phyloP scores from a whole-genome alignment of 2,797 vertebrate species.

The Tangara arthus region DNA sequence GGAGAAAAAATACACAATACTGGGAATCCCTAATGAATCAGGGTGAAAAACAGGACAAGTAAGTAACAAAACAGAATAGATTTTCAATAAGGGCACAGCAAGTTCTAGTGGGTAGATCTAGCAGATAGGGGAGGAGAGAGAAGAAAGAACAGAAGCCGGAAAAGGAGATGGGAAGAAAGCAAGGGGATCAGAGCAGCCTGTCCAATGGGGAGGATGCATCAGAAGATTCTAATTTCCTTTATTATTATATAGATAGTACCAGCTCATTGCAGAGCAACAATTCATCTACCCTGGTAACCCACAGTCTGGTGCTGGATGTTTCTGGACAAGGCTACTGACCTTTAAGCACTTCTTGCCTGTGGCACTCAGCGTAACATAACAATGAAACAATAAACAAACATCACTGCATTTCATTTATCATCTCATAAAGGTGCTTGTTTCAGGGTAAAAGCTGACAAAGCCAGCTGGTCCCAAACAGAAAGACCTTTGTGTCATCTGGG shows the following conservation, averaged over 20 bases:
- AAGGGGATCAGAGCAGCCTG: background rate
- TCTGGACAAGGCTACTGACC: constrained; percentile 6
- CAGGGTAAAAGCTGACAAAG: background rate
- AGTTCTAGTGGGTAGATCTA: constrained; percentile 16
- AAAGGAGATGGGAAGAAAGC: background rate
- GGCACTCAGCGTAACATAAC: background rate
- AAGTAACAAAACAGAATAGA: constrained; percentile 26
- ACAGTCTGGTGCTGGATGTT: background rate
- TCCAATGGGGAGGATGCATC: background rate
- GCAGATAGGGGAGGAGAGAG: background rate
- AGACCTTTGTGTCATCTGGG: background rate
- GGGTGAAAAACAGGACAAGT: constrained; percentile 26
- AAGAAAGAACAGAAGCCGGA: background rate
- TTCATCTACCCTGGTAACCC: background rate
- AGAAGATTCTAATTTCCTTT: constrained; percentile 24
- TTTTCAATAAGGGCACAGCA: constrained; percentile 44
- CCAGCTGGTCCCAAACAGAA: background rate
- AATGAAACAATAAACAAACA: constrained; percentile 1
- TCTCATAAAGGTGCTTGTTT: background rate
- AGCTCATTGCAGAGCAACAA: constrained; percentile 18
- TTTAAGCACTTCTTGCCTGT: constrained; percentile 1
- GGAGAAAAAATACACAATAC: background rate
- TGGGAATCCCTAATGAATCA: constrained; percentile 42
- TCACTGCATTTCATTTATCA: background rate
- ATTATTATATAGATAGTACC: constrained; percentile 14